Evolutionary conservation across 2,113 vertebrate genomes (phyloP), one percentile per base, ranked within the genome.

Genomic region (Tricholaema leucomelas): DNA sequence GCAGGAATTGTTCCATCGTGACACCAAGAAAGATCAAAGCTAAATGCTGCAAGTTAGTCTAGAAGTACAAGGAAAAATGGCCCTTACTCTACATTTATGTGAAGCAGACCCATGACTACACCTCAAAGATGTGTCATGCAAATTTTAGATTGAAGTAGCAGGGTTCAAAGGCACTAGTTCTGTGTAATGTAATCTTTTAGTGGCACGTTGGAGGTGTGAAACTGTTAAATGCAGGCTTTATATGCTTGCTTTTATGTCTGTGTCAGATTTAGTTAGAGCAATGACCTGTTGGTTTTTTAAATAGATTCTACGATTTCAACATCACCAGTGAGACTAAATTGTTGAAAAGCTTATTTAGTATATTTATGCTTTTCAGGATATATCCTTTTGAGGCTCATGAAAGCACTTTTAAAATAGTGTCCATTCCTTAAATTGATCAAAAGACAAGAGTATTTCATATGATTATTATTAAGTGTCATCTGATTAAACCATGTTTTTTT

Each of bases 201-300:
- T 40, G 46, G 5, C 21, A 42, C 2, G 2, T 42, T 69, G 36
- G 42, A 76, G 86, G 67, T 90, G 48, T 21, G 5, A 81, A 72
- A 81, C 72, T 84, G 13, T 38, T 91, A 70, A 89, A 56, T 50
- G 11, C 21, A 83, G 58, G 12, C 23, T 69, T 74, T 56, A 13
- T 64, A n/a, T 44, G 11, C 30, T 19, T 25, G 28, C 33, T 84
- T 42, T 74, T 40, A 60, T 55, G 15, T 21, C 66, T 76, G 5
- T 72, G n/a, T 76, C 46, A 78, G 48, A 78, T 90, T 76, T 85
- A 88, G 88, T 94, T 81, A 88, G 59, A 79, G 17, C 33, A 66
- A 65, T 50, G 40, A 58, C 40, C 86, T 85, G 59, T 15, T 40
- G 40, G 40, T 66, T 90, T 92, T 83, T 86, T 72, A 65, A 72